Evolutionary conservation across 2,113 vertebrate species (phyloP).

Genomic region (Platycercus adscitus): DNA sequence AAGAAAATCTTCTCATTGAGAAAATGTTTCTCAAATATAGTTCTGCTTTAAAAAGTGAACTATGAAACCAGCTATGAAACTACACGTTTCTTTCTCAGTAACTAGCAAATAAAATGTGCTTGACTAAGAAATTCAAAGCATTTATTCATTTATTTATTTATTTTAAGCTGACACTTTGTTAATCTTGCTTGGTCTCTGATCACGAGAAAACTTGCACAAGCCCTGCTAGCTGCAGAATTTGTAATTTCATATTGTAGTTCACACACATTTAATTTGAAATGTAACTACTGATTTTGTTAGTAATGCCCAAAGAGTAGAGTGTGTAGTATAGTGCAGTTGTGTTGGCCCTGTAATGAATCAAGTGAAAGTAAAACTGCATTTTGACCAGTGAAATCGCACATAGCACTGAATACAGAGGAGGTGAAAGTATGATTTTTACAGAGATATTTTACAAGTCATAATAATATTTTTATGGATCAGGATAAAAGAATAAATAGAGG

Average conservation of each 20-base stretch:
- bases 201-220: not conserved
- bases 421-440: not conserved
- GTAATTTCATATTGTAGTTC: not conserved
- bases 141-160: not conserved
- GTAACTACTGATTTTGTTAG: not conserved
- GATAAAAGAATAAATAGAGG: not conserved
- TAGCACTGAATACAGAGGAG: not conserved
- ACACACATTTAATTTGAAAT: not conserved
- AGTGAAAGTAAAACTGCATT: not conserved
- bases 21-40: not conserved
- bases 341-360: not conserved
- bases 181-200: not conserved
- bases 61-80: not conserved
- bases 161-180: not conserved
- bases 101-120: not conserved
- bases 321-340: not conserved
- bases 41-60: not conserved
- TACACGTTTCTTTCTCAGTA: not conserved
- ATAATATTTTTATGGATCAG: not conserved
- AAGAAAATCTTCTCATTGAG: not conserved
- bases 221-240: not conserved
- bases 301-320: not conserved
- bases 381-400: not conserved
- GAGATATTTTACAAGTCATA: not conserved
- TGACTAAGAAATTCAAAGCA: not conserved